Conservation (phyloP, 2,888 invertebrate species). For the Tipula confusa region DNA sequence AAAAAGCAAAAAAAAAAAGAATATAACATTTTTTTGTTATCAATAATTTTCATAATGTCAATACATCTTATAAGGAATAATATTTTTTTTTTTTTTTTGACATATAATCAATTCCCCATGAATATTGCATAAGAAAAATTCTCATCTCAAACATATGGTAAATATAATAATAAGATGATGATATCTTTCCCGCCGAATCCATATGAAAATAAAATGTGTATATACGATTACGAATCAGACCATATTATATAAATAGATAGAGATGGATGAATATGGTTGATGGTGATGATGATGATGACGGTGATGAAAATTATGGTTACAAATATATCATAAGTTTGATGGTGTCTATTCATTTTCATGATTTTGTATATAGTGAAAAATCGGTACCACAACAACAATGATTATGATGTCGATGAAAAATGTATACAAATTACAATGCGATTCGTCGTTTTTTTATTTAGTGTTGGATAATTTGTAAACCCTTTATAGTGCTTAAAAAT, state of each 20-base stretch:
- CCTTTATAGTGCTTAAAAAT: not conserved
- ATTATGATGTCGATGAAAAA: not conserved
- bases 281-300: not conserved
- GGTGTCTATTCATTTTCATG: not conserved
- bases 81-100: not conserved
- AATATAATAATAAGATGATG: not conserved
- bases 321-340: not conserved
- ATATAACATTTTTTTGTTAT: not conserved
- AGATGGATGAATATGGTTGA: not conserved
- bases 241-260: not conserved
- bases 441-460: not conserved
- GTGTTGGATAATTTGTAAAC: not conserved
- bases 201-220: not conserved
- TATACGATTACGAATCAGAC: not conserved
- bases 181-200: not conserved
- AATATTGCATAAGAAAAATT: constrained; percentile 9
- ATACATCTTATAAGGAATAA: not conserved
- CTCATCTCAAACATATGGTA: not conserved
- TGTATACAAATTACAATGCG: not conserved
- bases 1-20: no score
- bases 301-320: not conserved
- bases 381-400: not conserved
- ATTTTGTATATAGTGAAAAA: no score
- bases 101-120: not conserved
- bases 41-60: constrained; percentile 12